Conservation (phyloP, 53 echinoderm and acorn worm species). For the Patiria pectinifera region DNA sequence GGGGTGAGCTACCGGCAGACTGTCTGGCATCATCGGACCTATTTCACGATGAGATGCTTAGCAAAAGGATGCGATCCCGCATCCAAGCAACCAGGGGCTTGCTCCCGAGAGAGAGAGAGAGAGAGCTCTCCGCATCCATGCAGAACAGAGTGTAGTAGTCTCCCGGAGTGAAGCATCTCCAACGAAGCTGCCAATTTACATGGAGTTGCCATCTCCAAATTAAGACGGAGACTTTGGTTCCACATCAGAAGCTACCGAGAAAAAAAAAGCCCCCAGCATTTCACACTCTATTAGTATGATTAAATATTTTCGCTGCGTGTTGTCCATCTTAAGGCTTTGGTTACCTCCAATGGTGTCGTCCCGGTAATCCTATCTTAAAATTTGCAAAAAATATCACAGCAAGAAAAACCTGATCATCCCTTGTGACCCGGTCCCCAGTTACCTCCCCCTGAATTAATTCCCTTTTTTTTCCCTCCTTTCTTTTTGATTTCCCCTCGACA, state of each 20-base stretch:
- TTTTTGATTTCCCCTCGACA: background rate
- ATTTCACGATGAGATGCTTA: background rate
- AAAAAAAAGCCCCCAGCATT: slow-evolving; percentile 7
- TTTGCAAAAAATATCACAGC: slow-evolving; percentile 59
- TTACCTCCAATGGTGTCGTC: slow-evolving; percentile 45
- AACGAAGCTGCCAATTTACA: background rate
- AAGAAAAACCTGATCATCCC: slow-evolving; percentile 58
- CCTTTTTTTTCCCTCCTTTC: slow-evolving; percentile 5
- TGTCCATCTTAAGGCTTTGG: slow-evolving; percentile 58
- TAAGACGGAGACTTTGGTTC: background rate
- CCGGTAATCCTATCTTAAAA: slow-evolving; percentile 61
- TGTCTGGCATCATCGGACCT: slow-evolving; percentile 7
- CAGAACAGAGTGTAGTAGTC: slow-evolving; percentile 27
- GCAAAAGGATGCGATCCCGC: slow-evolving; percentile 9
- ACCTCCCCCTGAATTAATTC: slow-evolving; percentile 41
- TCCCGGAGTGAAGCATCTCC: background rate
- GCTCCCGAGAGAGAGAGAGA: background rate
- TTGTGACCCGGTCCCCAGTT: slow-evolving; percentile 16
- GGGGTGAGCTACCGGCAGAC: slow-evolving; percentile 26
- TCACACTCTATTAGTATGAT: slow-evolving; percentile 65
- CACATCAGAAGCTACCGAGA: too few species aligned
- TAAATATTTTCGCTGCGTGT: slow-evolving; percentile 64
- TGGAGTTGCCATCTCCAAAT: slow-evolving; percentile 15
- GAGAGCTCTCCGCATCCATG: slow-evolving; percentile 19
- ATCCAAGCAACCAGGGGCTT: background rate